Conservation (phyloP, 2,113 vertebrate genomes). For the Anser cygnoides region DNA sequence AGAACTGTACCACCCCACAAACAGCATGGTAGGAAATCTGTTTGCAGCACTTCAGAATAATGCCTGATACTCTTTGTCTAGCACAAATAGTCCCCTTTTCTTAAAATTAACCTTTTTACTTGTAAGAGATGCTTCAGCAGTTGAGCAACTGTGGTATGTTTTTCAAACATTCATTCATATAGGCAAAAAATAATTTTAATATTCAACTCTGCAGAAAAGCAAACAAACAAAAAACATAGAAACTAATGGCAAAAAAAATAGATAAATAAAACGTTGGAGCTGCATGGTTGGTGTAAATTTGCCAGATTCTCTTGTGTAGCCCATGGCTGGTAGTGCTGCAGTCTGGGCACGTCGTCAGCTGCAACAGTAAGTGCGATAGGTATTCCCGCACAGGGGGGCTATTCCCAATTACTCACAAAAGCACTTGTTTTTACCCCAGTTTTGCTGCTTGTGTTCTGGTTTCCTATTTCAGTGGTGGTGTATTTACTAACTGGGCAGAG, state of each 20-base stretch:
- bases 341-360: neutral
- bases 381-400: neutral
- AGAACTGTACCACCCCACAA: neutral
- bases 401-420: neutral
- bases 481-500: neutral
- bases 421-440: accelerated
- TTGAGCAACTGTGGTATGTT: neutral
- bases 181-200: neutral
- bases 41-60: neutral
- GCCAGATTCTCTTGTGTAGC: neutral
- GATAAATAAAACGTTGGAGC: neutral
- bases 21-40: neutral
- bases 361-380: neutral
- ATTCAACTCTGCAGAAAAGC: neutral
- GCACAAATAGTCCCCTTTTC: accelerated
- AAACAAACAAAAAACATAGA: neutral
- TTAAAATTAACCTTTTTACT: neutral
- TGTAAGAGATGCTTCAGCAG: neutral
- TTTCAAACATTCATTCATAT: neutral
- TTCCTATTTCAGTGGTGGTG: neutral
- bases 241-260: neutral
- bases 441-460: neutral
- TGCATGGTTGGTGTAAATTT: neutral
- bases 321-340: neutral
- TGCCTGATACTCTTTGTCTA: neutral